Percentiles rank a stretch among this genome's conserved stretches.
phyloP scores from a whole-genome alignment of 2,888 invertebrate genomes.

The Sarcophaga caerulescens region DNA sequence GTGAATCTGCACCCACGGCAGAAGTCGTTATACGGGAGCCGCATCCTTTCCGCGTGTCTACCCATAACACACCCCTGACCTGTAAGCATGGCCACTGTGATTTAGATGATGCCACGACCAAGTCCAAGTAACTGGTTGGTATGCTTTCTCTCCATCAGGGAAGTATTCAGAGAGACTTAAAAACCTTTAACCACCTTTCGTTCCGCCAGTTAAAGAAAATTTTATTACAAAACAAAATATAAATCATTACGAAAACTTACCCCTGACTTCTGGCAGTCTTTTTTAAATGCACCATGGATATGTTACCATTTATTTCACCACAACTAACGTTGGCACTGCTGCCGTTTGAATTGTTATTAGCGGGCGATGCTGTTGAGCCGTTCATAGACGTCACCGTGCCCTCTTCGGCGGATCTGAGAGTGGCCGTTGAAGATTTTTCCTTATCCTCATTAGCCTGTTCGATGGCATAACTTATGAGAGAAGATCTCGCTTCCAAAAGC shows the following conservation, averaged over 20 bases:
- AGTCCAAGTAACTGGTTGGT: no score
- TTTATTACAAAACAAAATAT: neutral
- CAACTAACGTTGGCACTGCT: constrained; percentile 58
- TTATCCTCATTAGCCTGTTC: constrained; percentile 78
- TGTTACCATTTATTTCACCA: constrained; percentile 66
- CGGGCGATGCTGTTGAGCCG: constrained; percentile 32
- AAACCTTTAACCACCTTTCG: no score
- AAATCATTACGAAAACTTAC: constrained; percentile 73
- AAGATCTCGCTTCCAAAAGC: constrained; percentile 89
- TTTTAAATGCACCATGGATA: constrained; percentile 61
- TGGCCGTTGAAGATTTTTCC: constrained; percentile 64
- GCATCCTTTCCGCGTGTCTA: no score
- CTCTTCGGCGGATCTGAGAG: constrained; percentile 68
- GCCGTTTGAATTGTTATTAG: constrained; percentile 37
- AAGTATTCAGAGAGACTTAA: no score
- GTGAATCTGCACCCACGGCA: no score
- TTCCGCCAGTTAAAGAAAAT: neutral
- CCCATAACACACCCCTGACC: no score
- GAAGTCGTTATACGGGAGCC: no score
- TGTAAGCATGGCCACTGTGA: no score
- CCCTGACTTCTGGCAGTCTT: constrained; percentile 77
- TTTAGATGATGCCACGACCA: no score
- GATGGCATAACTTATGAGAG: constrained; percentile 78
- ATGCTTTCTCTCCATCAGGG: no score
- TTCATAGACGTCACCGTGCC: constrained; percentile 32